Evolutionary conservation across 2,797 vertebrate species (phyloP).

Genomic region (Rousettus madagascariensis): DNA sequence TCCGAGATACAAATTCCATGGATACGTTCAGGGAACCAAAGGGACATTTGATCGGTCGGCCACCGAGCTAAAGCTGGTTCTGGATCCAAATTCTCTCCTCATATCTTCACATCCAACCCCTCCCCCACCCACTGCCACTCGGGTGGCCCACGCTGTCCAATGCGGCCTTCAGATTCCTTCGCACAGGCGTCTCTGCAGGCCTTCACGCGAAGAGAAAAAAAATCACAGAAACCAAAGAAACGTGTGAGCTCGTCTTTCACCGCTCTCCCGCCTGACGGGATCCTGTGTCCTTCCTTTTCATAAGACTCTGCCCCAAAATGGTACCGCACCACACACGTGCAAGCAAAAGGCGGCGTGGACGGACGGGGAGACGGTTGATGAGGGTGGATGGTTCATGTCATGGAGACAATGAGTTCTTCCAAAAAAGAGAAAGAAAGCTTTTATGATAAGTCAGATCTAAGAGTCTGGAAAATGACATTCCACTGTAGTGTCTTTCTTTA

Average conservation of each 20-base stretch:
- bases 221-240: background rate
- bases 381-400: background rate
- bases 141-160: background rate
- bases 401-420: slow-evolving; percentile 45
- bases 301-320: background rate
- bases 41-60: slow-evolving; percentile 42
- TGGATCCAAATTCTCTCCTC: slow-evolving; percentile 39
- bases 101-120: background rate
- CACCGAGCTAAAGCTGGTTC: slow-evolving; percentile 7
- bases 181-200: background rate
- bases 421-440: background rate
- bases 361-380: background rate
- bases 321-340: background rate
- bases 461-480: slow-evolving; percentile 10
- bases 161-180: background rate
- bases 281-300: background rate
- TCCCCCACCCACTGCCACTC: background rate
- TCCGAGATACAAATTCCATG: slow-evolving; percentile 50
- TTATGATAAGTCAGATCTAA: background rate
- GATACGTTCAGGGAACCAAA: slow-evolving; percentile 48
- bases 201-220: background rate
- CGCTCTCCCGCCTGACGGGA: background rate
- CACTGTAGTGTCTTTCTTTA: slow-evolving; percentile 44
- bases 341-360: background rate
- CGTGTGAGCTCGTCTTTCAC: background rate